Conservation (phyloP, 2,797 vertebrate genomes). For the Xiphorhynchus erythropygius region DNA sequence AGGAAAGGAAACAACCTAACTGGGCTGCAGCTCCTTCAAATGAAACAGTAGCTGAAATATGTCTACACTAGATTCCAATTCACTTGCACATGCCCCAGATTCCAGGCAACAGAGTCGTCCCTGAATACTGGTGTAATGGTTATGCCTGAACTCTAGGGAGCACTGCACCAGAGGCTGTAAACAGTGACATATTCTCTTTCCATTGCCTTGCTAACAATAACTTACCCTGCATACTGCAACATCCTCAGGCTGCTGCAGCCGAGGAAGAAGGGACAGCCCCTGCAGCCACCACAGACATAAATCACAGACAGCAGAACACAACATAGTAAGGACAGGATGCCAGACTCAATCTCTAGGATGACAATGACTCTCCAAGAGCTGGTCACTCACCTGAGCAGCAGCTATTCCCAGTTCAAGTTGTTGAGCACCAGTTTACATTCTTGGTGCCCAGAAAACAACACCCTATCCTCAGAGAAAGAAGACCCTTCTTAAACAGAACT, state of each 20-base stretch:
- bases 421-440: not conserved
- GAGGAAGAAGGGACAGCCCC: not conserved
- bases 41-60: not conserved
- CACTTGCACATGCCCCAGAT: accelerated
- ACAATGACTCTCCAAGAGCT: not conserved
- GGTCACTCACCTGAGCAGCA: not conserved
- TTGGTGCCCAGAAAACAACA: not conserved
- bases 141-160: not conserved
- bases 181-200: not conserved
- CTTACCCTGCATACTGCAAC: not conserved
- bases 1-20: not conserved
- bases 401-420: not conserved
- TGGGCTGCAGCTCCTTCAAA: not conserved
- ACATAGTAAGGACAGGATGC: not conserved
- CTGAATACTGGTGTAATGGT: not conserved
- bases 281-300: not conserved
- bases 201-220: not conserved
- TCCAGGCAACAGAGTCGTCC: not conserved
- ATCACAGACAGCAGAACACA: not conserved
- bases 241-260: not conserved
- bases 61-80: not conserved
- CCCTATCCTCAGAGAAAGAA: not conserved
- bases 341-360: not conserved
- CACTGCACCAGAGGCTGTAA: not conserved
- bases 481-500: not conserved